Base-by-base conservation (phyloP, 2,113 vertebrate genomes). In the Ameiurus melas region DNA sequence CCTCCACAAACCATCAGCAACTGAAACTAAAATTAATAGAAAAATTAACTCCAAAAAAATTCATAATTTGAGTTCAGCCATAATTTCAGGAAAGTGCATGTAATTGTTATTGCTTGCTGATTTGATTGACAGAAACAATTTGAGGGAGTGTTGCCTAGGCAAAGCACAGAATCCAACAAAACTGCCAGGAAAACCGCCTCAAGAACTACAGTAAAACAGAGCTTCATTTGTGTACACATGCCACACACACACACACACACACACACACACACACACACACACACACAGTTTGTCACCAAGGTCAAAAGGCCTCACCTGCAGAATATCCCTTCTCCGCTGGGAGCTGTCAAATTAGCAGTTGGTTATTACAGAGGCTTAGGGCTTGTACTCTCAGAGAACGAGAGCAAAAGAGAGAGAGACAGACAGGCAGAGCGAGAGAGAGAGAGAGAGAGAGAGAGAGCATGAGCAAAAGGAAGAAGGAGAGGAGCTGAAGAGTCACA, bases 331-430 rank as follows among this genome's bases (percentile, higher is more conserved):
- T 84, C 12, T 89, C 89, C 87, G 39, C 43, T 16, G 84, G 86
- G 90, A 91, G 66, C 89, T 90, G 90, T 92, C 91, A 92, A 88
- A 92, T 90, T 92, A 90, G 90, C 88, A 86, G 88, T 87, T 75
- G 77, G 53, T 85, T 85, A 86, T 91, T 91, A 89, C 51, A 70
- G 88, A 68, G 86, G 87, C 85, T 90, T 89, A 90, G 57, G 84
- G 30, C 71, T 79, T 39, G 39, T 68, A 85, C 57, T 58, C 30
- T 25, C 17, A 82, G 51, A 62, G 86, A 73, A 25, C 17, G 36
- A 8, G 27, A 64, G 82, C 13, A 27, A 64, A 70, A 68, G 60
- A 58, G 10, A 55, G 30, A 66, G n/a, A 43, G 14, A 78, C 5
- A 47, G 6, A 47, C 43, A 47, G 43, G 6, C 43, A 47, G 43